These are phyloP conservation scores for Protobothrops flavoviridis DNA, from an alignment of 2,113 vertebrate species.

Conservation along the genomic window DNA sequence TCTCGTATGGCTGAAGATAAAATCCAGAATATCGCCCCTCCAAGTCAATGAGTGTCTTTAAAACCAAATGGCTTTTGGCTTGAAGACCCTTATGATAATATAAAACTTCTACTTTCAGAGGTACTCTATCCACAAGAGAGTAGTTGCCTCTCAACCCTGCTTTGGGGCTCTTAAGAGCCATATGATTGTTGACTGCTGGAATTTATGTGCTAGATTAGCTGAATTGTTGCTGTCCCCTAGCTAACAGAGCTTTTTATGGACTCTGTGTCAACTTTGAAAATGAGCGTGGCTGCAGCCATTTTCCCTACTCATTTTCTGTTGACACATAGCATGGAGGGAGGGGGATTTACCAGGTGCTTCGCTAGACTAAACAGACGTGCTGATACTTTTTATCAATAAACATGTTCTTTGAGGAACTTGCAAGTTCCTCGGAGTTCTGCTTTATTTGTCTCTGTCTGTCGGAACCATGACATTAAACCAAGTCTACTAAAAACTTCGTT, in stretches of 20 bases:
- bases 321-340: no score
- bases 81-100: neutral
- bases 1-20: conserved; percentile 60
- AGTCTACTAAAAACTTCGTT: no score
- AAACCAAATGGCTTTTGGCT: neutral
- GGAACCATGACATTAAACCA: no score
- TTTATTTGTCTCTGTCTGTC: no score
- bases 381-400: no score
- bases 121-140: neutral
- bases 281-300: no score
- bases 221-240: neutral
- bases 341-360: no score
- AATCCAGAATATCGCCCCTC: conserved; percentile 23
- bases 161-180: neutral
- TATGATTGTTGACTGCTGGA: neutral
- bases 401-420: no score
- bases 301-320: no score
- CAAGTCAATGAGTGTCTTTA: neutral
- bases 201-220: neutral
- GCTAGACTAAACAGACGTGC: no score
- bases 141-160: neutral
- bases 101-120: neutral
- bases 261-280: no score
- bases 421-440: no score
- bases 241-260: neutral